Evolutionary conservation across 2,888 invertebrate species (phyloP).

Genomic region (Halictus ligatus): DNA sequence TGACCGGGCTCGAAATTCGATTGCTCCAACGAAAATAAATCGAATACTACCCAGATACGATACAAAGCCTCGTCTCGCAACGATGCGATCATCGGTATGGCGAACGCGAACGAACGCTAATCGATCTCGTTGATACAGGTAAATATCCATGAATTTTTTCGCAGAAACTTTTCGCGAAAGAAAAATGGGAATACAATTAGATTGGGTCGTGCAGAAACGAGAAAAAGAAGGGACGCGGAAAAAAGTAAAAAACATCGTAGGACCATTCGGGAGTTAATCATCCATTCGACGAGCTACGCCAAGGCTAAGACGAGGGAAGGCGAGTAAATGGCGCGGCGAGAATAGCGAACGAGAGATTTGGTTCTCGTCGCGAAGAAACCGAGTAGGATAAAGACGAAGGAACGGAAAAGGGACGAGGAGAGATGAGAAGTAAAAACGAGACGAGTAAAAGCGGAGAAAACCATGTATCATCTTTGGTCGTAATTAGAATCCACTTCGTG

Average conservation of each 20-base stretch:
- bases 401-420: background rate
- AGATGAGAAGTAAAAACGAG: conserved; percentile 3
- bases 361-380: conserved; percentile 32
- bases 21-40: conserved; percentile 45
- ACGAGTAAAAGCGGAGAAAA: conserved; percentile 60
- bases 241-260: conserved; percentile 30
- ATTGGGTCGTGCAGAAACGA: conserved; percentile 61
- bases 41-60: conserved; percentile 12
- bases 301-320: conserved; percentile 19
- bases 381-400: conserved; percentile 22
- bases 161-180: background rate
- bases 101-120: background rate
- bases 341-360: conserved; percentile 38
- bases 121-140: background rate
- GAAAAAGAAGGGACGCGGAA: conserved; percentile 36
- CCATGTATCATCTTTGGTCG: conserved; percentile 69
- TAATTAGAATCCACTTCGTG: conserved; percentile 79
- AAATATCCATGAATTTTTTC: no score
- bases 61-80: background rate
- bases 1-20: conserved; percentile 11
- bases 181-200: conserved; percentile 55
- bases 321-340: background rate
- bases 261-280: conserved; percentile 69
- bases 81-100: background rate
- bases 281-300: conserved; percentile 58